phyloP scores from a whole-genome alignment of 2,797 vertebrate species.

The Sebastes minor region DNA sequence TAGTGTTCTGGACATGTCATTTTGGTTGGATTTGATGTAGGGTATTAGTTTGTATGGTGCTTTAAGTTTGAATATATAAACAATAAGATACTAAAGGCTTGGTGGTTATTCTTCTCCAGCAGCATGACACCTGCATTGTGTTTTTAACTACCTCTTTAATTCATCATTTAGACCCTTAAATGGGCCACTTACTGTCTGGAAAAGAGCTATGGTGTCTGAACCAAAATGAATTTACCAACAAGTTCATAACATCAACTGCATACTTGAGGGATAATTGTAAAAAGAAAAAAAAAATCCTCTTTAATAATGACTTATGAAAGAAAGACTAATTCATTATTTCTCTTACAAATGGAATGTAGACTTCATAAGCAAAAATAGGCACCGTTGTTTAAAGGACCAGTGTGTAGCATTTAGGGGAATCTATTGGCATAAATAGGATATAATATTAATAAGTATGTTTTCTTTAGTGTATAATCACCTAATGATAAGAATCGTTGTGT shows the following conservation, averaged over 20 bases:
- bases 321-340: too few relatives aligned
- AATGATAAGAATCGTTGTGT: too few relatives aligned
- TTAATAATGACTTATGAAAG: too few relatives aligned
- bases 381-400: too few relatives aligned
- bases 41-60: background rate
- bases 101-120: background rate
- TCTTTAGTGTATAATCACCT: too few relatives aligned
- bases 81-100: background rate
- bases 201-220: background rate
- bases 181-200: background rate
- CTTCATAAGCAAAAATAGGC: too few relatives aligned
- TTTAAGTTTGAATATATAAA: background rate
- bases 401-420: too few relatives aligned
- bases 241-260: background rate
- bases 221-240: background rate
- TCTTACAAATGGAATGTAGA: too few relatives aligned
- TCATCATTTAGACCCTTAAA: background rate
- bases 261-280: background rate
- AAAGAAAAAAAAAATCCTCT: too few relatives aligned
- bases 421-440: too few relatives aligned
- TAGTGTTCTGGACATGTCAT: background rate
- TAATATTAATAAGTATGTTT: too few relatives aligned
- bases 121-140: background rate
- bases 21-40: background rate
- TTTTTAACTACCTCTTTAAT: background rate